Evolutionary conservation across 2,113 vertebrate genomes (phyloP), one percentile per base, ranked within the genome.

Genomic region (Neodon shergylaensis): DNA sequence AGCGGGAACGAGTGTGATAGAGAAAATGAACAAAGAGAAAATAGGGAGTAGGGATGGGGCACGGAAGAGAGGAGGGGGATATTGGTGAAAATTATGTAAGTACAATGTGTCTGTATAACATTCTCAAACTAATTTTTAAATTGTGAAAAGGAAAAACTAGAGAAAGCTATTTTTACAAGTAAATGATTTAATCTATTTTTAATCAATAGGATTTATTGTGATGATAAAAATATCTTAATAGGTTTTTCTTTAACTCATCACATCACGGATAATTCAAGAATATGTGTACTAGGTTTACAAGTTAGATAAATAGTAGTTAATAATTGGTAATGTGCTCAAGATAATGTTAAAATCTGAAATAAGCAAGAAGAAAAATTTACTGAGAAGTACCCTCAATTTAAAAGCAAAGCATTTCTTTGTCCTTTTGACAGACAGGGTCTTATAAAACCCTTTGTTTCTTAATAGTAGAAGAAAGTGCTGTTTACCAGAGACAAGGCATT

Each of bases 191-290:
- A 7, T 78, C 36, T 72, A 22, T 33, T 58, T 93, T 68, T 5
- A 68, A 58, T 61, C 31, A n/a, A 42, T 7, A 65, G 1, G 47
- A 33, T 70, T 94, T 90, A 70, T 31, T 47, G 42, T 83, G 7
- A n/a, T 73, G 44, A 36, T 76, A 33, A 86, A 82, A 90, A 74
- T 92, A 92, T 84, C 82, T 84, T 42, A 65, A 84, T 33, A 44
- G 39, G 14, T 12, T 83, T 83, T 61, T 13, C 24, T 16, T 83
- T 61, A 42, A 39, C n/a, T 83, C 54, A 42, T 61, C 54, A 83
- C 54, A 61, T 61, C 9, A 77, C 39, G 11, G 6, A 94, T 21
- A 72, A 81, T 52, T 39, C 6, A 77, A 83, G 12, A 91, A 44
- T 88, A 31, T 0, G 19, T 79, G 2, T 0, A 24, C 36, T 52